Percentiles rank a stretch among this genome's conserved stretches.
phyloP scores from a whole-genome alignment of 2,888 invertebrate genomes.

The Amiota mariae region DNA sequence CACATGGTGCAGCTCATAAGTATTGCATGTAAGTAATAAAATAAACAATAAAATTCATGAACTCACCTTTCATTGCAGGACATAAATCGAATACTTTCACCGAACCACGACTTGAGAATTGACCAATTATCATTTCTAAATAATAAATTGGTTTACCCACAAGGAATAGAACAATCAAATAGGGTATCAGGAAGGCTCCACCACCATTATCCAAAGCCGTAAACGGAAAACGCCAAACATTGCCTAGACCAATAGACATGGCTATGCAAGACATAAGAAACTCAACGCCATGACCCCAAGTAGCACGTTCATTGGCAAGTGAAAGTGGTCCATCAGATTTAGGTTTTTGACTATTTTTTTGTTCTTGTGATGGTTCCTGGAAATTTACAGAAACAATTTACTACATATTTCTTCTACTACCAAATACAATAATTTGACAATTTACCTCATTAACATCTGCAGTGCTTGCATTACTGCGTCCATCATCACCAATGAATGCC shows the following conservation, averaged over 20 bases:
- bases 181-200: conserved; percentile 80
- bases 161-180: conserved; percentile 78
- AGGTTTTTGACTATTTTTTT: conserved; percentile 1
- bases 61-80: conserved; percentile 81
- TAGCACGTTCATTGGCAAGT: conserved; percentile 60
- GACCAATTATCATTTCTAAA: conserved; percentile 83
- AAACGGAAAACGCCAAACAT: conserved; percentile 82
- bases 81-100: conserved; percentile 80
- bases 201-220: conserved; percentile 81
- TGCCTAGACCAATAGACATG: conserved; percentile 80
- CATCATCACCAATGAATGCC: conserved; percentile 70
- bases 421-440: conserved; percentile 7
- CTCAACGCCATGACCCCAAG: conserved; percentile 73
- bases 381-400: background rate
- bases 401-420: background rate
- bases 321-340: conserved; percentile 13
- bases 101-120: conserved; percentile 82
- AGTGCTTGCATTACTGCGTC: conserved; percentile 58
- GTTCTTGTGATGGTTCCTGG: conserved; percentile 25
- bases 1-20: conserved; percentile 7
- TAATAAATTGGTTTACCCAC: conserved; percentile 83
- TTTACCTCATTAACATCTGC: conserved; percentile 34
- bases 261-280: conserved; percentile 74
- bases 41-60: background rate
- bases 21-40: background rate